These are phyloP conservation scores for Notothenia coriiceps DNA, from an alignment of 2,113 vertebrate species.

Conservation along the genomic window DNA sequence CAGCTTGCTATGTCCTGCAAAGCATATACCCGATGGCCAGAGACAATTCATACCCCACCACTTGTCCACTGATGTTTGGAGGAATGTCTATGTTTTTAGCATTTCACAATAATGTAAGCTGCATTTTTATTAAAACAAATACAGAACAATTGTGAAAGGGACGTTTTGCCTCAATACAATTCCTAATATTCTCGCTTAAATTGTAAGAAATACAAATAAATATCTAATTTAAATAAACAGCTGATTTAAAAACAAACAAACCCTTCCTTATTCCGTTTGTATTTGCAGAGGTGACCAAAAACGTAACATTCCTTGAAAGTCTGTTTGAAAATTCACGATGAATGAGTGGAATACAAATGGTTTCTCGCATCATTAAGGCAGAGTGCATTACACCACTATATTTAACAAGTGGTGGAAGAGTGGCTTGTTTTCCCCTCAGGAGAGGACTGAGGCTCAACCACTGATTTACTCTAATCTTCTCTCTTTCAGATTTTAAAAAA, in stretches of 20 bases:
- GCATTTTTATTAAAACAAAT: background rate
- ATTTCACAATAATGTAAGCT: too few species aligned
- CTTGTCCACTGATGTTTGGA: background rate
- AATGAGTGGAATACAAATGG: constrained; percentile 6
- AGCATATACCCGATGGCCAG: background rate
- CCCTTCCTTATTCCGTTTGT: background rate
- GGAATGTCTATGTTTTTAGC: background rate
- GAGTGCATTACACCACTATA: constrained; percentile 19
- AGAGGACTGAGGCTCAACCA: constrained; percentile 27
- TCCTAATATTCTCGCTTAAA: background rate
- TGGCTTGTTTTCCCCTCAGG: constrained; percentile 52
- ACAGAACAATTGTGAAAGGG: background rate
- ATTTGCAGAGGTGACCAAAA: background rate
- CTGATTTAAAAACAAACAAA: too few species aligned
- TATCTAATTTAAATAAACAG: background rate
- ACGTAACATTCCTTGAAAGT: background rate
- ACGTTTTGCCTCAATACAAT: background rate
- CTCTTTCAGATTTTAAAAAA: constrained; percentile 15
- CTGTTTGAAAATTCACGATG: background rate
- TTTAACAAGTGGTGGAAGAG: constrained; percentile 37
- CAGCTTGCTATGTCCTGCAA: background rate
- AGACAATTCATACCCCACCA: background rate
- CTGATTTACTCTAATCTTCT: constrained; percentile 61
- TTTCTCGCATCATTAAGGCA: background rate
- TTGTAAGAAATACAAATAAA: background rate